Conservation (phyloP, 2,113 vertebrate genomes). For the Terrapene triunguis region DNA sequence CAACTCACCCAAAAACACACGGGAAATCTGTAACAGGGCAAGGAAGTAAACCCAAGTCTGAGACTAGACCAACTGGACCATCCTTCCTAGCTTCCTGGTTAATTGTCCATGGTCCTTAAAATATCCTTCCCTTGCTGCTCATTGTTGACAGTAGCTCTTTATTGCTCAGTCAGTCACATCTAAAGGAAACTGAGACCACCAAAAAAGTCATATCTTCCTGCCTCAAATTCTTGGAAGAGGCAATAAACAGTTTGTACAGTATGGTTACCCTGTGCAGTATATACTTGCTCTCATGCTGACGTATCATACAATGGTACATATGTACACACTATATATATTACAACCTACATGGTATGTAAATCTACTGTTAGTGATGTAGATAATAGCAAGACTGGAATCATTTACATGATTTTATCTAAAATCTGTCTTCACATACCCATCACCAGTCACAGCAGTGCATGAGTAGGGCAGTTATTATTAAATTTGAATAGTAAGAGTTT, state of each 20-base stretch:
- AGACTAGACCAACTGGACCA: background rate
- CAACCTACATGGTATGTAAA: background rate
- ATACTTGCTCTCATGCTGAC: background rate
- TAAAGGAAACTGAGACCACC: background rate
- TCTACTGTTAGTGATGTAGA: background rate
- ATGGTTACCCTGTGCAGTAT: background rate
- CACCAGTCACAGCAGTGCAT: background rate
- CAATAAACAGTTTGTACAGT: background rate
- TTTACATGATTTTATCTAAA: conserved; percentile 1
- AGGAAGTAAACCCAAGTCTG: background rate
- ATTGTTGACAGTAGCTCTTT: background rate
- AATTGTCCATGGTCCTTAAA: background rate
- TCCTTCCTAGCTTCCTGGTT: background rate
- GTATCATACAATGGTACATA: background rate
- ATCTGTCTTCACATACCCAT: background rate
- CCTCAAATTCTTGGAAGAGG: background rate
- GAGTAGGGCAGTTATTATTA: background rate
- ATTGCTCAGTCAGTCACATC: background rate
- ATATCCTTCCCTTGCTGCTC: background rate
- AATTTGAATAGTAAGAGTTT: conserved; percentile 52
- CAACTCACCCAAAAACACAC: background rate
- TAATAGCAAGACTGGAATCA: background rate
- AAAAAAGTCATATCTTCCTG: background rate
- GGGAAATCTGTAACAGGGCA: background rate
- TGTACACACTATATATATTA: background rate